phyloP scores from a whole-genome alignment of 2,888 invertebrate species.

The Lasioglossum vierecki region DNA sequence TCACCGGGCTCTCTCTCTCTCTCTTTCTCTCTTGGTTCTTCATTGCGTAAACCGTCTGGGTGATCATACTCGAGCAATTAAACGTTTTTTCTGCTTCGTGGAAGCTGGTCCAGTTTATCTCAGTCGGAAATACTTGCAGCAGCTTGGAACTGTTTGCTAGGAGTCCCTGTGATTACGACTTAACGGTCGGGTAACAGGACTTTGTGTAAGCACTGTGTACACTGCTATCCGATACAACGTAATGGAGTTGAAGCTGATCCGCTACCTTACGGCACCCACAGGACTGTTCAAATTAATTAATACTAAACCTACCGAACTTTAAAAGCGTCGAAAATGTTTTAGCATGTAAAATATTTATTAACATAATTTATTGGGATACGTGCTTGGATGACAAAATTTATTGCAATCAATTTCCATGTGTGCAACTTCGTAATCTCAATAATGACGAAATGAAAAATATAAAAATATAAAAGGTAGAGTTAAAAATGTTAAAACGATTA shows the following conservation, averaged over 20 bases:
- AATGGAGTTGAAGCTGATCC: neutral
- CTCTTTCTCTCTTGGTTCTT: neutral
- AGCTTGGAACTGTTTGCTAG: neutral
- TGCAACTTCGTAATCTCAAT: too few relatives aligned
- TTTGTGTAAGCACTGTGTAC: neutral
- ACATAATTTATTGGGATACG: too few relatives aligned
- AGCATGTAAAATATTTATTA: too few relatives aligned
- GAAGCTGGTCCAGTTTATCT: neutral
- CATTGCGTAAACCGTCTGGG: constrained; percentile 39
- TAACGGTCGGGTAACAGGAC: neutral
- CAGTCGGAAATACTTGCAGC: constrained; percentile 6
- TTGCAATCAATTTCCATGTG: too few relatives aligned
- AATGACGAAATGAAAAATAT: too few relatives aligned
- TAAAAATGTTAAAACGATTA: too few relatives aligned
- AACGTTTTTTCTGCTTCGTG: neutral
- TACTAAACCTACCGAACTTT: too few relatives aligned
- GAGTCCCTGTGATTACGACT: neutral
- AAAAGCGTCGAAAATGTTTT: too few relatives aligned
- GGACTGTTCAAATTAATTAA: too few relatives aligned
- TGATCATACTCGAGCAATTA: constrained; percentile 31
- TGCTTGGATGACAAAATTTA: too few relatives aligned
- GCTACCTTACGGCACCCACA: neutral
- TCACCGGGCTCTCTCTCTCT: neutral
- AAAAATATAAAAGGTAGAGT: too few relatives aligned
- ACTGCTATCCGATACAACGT: neutral